Conservation (phyloP, 1,140 invertebrate species). For the Hycleus cichorii region DNA sequence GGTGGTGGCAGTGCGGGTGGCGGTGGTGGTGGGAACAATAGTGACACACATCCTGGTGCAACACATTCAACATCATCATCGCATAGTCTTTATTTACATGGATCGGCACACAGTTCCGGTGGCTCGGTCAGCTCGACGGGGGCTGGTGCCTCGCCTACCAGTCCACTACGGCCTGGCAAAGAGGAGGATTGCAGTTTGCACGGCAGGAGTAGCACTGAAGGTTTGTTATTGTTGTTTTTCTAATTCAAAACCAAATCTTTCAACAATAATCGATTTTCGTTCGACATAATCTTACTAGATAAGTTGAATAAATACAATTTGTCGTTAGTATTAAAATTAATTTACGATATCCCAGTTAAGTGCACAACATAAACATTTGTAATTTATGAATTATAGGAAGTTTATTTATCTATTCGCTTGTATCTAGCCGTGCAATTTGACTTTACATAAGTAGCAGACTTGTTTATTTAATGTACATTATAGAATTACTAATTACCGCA, state of each 20-base stretch:
- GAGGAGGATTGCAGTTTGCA: constrained; percentile 50
- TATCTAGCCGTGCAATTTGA: too few relatives aligned
- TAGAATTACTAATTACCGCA: too few relatives aligned
- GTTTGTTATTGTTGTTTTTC: constrained; percentile 21
- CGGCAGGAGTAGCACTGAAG: constrained; percentile 49
- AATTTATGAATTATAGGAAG: not conserved
- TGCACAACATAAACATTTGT: constrained; percentile 7
- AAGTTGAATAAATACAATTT: constrained; percentile 2
- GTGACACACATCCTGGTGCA: too few relatives aligned
- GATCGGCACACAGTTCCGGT: constrained; percentile 36
- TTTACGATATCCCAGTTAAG: constrained; percentile 12
- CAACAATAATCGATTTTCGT: not conserved
- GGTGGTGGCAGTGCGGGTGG: too few relatives aligned
- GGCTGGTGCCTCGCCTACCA: constrained; percentile 35
- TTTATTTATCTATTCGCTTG: too few relatives aligned
- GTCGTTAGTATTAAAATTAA: constrained; percentile 5
- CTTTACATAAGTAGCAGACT: too few relatives aligned
- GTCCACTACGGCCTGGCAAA: constrained; percentile 42
- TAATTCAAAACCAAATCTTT: not conserved
- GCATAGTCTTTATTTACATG: constrained; percentile 33
- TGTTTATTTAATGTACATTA: too few relatives aligned
- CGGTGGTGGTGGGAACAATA: constrained; percentile 5
- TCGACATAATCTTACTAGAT: not conserved
- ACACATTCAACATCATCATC: constrained; percentile 18
- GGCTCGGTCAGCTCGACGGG: constrained; percentile 39